Percentiles rank a stretch among this genome's conserved stretches.
Conservation (phyloP, 2,888 invertebrate species). For the Drosophila dives region DNA sequence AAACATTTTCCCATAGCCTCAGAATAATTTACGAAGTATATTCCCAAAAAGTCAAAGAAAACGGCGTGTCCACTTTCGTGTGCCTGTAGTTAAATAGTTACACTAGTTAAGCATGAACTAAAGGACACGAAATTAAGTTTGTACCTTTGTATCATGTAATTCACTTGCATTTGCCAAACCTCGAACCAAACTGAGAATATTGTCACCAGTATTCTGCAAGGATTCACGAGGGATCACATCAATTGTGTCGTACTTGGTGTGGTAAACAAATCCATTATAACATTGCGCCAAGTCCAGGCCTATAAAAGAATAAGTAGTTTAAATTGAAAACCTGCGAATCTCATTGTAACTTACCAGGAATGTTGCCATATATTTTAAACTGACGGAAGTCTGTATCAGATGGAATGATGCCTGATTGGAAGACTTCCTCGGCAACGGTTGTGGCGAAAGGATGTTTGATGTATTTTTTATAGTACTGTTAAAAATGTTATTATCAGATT, state of each 20-base stretch:
- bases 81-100: slow-evolving; percentile 68
- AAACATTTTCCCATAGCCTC: slow-evolving; percentile 83
- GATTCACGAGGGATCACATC: slow-evolving; percentile 88
- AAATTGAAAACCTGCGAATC: background rate
- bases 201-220: slow-evolving; percentile 90
- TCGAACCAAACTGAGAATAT: slow-evolving; percentile 87
- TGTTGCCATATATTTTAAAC: slow-evolving; percentile 84
- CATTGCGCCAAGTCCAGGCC: slow-evolving; percentile 91
- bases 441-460: slow-evolving; percentile 87
- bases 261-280: slow-evolving; percentile 91
- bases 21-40: slow-evolving; percentile 88
- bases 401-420: slow-evolving; percentile 88
- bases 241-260: slow-evolving; percentile 89
- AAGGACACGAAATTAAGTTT: background rate
- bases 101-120: background rate
- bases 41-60: slow-evolving; percentile 90
- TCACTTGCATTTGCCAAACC: slow-evolving; percentile 85
- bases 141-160: slow-evolving; percentile 71
- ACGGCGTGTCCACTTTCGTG: slow-evolving; percentile 85
- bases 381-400: slow-evolving; percentile 89
- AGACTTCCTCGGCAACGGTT: slow-evolving; percentile 87
- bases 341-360: slow-evolving; percentile 24
- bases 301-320: slow-evolving; percentile 52
- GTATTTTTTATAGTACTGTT: slow-evolving; percentile 84
- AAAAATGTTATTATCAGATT: background rate